Conservation (phyloP, 2,888 invertebrate genomes). For the Suillia variegata region DNA sequence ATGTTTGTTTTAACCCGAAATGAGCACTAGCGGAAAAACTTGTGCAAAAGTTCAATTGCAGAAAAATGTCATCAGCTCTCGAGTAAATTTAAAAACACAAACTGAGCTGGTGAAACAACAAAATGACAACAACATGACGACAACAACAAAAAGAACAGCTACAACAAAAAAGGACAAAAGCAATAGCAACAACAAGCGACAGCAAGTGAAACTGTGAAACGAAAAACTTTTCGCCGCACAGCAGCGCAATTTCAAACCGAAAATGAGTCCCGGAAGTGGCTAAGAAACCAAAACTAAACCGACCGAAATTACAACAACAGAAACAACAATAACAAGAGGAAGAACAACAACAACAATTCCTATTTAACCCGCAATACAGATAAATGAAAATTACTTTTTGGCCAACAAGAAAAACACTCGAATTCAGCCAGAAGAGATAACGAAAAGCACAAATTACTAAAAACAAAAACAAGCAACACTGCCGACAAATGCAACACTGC, state of each 20-base stretch:
- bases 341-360: conserved; percentile 32
- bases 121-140: conserved; percentile 25
- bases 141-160: conserved; percentile 18
- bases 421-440: conserved; percentile 32
- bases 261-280: conserved; percentile 44
- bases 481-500: conserved; percentile 18
- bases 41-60: conserved; percentile 23
- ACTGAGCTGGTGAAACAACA: conserved; percentile 14
- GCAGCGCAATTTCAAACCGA: conserved; percentile 32
- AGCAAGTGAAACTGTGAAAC: conserved; percentile 3
- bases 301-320: conserved; percentile 25
- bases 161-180: conserved; percentile 25
- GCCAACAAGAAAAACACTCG: conserved; percentile 40
- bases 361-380: conserved; percentile 49
- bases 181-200: conserved; percentile 16
- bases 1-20: conserved; percentile 34
- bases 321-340: conserved; percentile 21
- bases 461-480: conserved; percentile 28
- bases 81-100: conserved; percentile 31
- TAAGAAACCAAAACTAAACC: conserved; percentile 5
- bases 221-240: background rate
- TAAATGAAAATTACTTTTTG: conserved; percentile 51
- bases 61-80: conserved; percentile 24
- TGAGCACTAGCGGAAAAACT: conserved; percentile 40
- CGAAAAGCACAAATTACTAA: conserved; percentile 41